A percentile compares a stretch with the other conserved stretches of the same genome.
phyloP scores from a whole-genome alignment of 2,797 vertebrate genomes.

The Phrynocephalus guinanensis region DNA sequence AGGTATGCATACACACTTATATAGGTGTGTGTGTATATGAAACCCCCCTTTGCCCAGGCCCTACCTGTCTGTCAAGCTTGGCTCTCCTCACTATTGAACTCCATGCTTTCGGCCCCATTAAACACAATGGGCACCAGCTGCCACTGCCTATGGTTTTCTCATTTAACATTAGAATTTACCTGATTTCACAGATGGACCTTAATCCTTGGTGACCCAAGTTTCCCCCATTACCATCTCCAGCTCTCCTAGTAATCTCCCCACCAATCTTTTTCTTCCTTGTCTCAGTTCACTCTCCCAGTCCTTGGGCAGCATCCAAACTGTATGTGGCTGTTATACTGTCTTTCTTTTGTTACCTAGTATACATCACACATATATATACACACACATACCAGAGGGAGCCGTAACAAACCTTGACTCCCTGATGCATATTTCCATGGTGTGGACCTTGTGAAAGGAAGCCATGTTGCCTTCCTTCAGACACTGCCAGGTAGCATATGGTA shows the following conservation, averaged over 20 bases:
- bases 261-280: neutral
- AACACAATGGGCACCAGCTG: too few relatives aligned
- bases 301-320: neutral
- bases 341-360: neutral
- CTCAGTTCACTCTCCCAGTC: neutral
- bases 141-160: too few relatives aligned
- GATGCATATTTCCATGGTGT: neutral
- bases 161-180: too few relatives aligned
- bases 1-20: neutral
- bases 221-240: neutral
- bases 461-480: neutral
- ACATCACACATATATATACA: neutral
- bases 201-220: neutral
- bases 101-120: too few relatives aligned
- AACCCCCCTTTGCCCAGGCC: neutral
- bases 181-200: neutral
- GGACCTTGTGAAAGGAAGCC: neutral
- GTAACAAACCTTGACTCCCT: neutral
- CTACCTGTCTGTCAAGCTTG: too few relatives aligned
- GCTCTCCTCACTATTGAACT: too few relatives aligned
- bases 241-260: neutral
- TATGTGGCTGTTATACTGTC: neutral
- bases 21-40: neutral
- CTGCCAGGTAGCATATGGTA: neutral
- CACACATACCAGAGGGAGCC: neutral